Base-by-base conservation (phyloP, 2,888 invertebrate genomes). In the Caenorhabditis sp. region DNA sequence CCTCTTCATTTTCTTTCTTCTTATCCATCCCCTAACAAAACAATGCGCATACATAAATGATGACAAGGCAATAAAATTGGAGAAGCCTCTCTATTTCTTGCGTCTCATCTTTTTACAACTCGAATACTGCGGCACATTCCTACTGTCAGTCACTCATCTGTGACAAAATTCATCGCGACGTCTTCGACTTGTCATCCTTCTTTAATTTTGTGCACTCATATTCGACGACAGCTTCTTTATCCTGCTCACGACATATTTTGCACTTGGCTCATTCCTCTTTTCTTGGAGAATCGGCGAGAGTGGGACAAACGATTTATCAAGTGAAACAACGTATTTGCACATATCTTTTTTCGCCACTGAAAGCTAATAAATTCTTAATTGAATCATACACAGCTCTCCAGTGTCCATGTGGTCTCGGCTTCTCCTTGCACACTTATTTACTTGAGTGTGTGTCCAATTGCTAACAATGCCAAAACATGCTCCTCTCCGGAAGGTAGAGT, bases 331-430 rank as follows among this genome's bases (percentile, higher is more conserved):
- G 75, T 75, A 38, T 66, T 75, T 66, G 58, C 59, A 68, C 66
- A 75, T 75, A 74, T 75, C 28, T 63, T 64, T 75, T 54, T 38
- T 58, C 8, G 31, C 31, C 31, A 10, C 24, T 66, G 28, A 44
- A 69, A 75, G 26, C 70, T 70, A 81, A 81, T 81, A 75, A 75
- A 81, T 81, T 81, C 70, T 81, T 81, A 81, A 81, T 81, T 64
- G 68, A 81, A 81, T 81, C 75, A 80, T 80, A 61, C 35, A 35
- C 16, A 31, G 26, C 5, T 24, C 26, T 41, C 56, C 49, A 54
- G 12, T 54, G 10, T 54, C 54, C 14, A 54, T 16, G 35, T 26
- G 64, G 49, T 64, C 47, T 49, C 19, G 28, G 47, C 26, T 19
- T 35, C 19, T 28, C 61, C 51, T 41, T 38, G 51, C 51, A 24